Base-by-base conservation (phyloP, 2,888 invertebrate species). In the Hetaerina titia region DNA sequence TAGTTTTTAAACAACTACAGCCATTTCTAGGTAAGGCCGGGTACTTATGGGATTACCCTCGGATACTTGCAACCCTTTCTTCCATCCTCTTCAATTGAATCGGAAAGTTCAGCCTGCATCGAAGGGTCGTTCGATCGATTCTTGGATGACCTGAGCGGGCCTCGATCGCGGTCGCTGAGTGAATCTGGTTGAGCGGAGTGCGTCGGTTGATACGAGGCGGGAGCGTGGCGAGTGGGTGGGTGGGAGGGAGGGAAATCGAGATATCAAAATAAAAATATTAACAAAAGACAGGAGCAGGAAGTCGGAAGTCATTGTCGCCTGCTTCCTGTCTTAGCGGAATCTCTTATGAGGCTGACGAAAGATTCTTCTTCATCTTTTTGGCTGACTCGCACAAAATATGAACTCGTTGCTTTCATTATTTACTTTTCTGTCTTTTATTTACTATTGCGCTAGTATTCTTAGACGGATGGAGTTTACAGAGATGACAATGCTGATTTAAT, bases 311-410 rank as follows among this genome's bases (percentile, higher is more conserved):
- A 81, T 31, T 31, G 69, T 69, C 69, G 69, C 69, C 7, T n/a
- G 81, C 81, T 31, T 81, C 81, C 81, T 81, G 81, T 81, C 81
- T 81, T 81, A 31, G 81, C 81, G 31, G 81, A 81, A 81, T 81
- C 81, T 81, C 13, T 81, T 81, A 8, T 81, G 81, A 81, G 31
- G 81, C 45, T 4, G 81, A 81, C 81, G n/a, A 81, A 31, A 81
- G 25, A 81, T 81, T 7, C 31, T 31, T 7, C 81, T 13, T 31
- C 13, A 7, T 31, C 81, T 25, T 11, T 22, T 81, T 13, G 81
- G n/a, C 31, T 8, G 31, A 25, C 22, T 31, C 22, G 15, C 81
- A 15, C 2, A 81, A 31, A 31, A 31, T 81, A 13, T 13, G 11
- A 25, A 81, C 11, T 31, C 11, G n/a, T 31, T 31, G 7, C 11